Conservation (phyloP, 2,888 invertebrate genomes). For the Boloria euphrosyne region DNA sequence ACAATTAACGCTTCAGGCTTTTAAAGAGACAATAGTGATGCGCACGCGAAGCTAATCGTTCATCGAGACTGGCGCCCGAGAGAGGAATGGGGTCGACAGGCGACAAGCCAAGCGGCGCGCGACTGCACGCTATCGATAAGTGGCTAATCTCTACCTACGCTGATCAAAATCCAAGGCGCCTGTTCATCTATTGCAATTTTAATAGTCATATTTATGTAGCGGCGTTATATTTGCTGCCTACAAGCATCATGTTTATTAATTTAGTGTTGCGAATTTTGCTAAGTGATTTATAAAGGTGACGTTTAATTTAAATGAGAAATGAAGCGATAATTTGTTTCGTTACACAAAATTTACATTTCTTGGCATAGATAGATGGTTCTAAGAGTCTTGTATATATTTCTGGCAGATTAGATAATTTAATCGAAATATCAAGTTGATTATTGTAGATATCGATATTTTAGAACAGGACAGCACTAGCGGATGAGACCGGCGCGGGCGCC, state of each 20-base stretch:
- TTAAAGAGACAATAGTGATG: slow-evolving; percentile 71
- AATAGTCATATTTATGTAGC: slow-evolving; percentile 42
- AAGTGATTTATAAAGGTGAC: slow-evolving; percentile 16
- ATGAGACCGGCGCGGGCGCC: slow-evolving; percentile 63
- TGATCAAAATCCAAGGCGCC: slow-evolving; percentile 47
- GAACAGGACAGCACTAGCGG: slow-evolving; percentile 70
- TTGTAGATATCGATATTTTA: slow-evolving; percentile 49
- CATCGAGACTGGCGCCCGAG: slow-evolving; percentile 60
- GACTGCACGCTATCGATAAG: slow-evolving; percentile 60
- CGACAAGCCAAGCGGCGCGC: slow-evolving; percentile 56
- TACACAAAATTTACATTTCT: slow-evolving; percentile 8
- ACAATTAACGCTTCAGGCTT: slow-evolving; percentile 44
- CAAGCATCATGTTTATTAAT: slow-evolving; percentile 29
- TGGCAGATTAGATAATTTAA: neutral
- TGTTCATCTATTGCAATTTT: slow-evolving; percentile 44
- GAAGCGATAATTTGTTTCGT: neutral
- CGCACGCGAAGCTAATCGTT: slow-evolving; percentile 60
- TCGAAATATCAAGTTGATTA: slow-evolving; percentile 21
- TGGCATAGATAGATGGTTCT: neutral
- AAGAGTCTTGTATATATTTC: neutral
- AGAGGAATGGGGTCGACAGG: slow-evolving; percentile 55
- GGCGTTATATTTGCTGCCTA: slow-evolving; percentile 31
- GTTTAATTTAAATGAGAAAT: slow-evolving; percentile 19
- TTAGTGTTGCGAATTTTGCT: slow-evolving; percentile 29
- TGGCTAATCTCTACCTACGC: slow-evolving; percentile 49